A percentile compares a stretch with the other conserved stretches of the same genome.
Evolutionary conservation across 2,797 vertebrate genomes (phyloP).

Genomic region (Sebastes baramenuke): DNA sequence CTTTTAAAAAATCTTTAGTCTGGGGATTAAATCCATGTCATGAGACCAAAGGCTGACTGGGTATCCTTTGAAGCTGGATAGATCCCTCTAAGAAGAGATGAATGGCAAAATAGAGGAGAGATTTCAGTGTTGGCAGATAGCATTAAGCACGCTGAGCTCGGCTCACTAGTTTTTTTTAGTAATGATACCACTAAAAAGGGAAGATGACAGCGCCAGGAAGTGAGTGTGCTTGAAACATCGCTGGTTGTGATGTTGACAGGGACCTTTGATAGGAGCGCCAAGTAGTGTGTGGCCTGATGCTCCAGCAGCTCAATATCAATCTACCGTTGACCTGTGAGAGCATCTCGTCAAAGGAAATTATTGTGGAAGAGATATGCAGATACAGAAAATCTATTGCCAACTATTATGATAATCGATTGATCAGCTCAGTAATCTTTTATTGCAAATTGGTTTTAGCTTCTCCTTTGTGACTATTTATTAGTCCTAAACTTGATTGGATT

Average conservation of each 20-base stretch:
- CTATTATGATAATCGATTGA: not conserved
- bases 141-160: constrained; percentile 52
- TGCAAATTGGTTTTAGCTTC: not conserved
- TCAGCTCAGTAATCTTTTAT: not conserved
- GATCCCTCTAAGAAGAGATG: constrained; percentile 71
- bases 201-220: constrained; percentile 47
- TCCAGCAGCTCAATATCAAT: constrained; percentile 32
- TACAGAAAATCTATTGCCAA: not conserved
- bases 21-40: constrained; percentile 75
- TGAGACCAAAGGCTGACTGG: constrained; percentile 67
- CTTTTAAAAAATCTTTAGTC: constrained; percentile 68
- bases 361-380: not conserved
- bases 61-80: constrained; percentile 70
- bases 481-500: too few relatives aligned
- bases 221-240: constrained; percentile 26
- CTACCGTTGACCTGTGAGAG: not conserved
- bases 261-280: constrained; percentile 43
- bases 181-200: constrained; percentile 49
- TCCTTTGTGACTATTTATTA: not conserved
- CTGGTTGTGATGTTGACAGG: constrained; percentile 47
- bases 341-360: constrained; percentile 10
- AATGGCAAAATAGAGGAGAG: constrained; percentile 60
- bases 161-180: constrained; percentile 42
- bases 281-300: constrained; percentile 28
- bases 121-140: constrained; percentile 69